Evolutionary conservation across 2,797 vertebrate genomes (phyloP).

Genomic region (Liasis olivaceus): DNA sequence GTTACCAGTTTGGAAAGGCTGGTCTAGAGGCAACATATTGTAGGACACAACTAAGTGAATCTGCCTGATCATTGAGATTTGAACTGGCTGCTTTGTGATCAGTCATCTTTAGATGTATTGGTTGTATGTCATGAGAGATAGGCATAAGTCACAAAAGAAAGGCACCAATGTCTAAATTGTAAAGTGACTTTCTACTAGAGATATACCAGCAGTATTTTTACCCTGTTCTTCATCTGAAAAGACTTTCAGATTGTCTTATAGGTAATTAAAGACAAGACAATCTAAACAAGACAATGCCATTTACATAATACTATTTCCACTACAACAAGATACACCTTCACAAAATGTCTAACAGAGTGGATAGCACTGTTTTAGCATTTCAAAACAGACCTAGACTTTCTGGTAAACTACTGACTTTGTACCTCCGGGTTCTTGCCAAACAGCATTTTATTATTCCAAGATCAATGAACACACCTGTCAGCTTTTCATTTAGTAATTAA

Average conservation of each 20-base stretch:
- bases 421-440: background rate
- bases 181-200: background rate
- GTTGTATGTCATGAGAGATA: background rate
- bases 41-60: background rate
- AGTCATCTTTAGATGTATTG: background rate
- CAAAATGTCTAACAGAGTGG: background rate
- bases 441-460: constrained; percentile 12
- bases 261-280: background rate
- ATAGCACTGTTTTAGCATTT: background rate
- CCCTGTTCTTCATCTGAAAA: background rate
- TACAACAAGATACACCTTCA: background rate
- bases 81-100: background rate
- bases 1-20: too few species aligned
- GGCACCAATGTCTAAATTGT: background rate
- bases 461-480: constrained; percentile 23
- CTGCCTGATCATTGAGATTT: background rate
- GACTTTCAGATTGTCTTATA: background rate
- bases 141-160: background rate
- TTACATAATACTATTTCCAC: background rate
- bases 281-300: background rate
- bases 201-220: background rate
- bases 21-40: too few species aligned
- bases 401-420: background rate
- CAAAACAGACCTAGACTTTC: background rate
- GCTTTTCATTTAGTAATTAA: constrained; percentile 29